Percentiles rank a stretch among this genome's conserved stretches.
phyloP scores from a whole-genome alignment of 2,888 invertebrate genomes.

The Elegia similella region DNA sequence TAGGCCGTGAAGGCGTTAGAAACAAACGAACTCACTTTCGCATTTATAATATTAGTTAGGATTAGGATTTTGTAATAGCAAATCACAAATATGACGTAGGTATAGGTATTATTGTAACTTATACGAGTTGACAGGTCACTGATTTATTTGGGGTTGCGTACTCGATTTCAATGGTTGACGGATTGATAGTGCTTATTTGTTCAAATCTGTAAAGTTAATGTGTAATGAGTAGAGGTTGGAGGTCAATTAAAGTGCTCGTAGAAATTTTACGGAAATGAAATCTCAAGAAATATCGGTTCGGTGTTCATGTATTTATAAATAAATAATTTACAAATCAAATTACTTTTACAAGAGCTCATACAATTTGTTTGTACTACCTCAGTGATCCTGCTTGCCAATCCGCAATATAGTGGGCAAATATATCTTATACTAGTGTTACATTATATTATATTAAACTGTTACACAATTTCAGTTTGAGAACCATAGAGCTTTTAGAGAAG shows the following conservation, averaged over 20 bases:
- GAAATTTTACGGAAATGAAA: slow-evolving; percentile 2
- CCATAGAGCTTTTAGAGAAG: background rate
- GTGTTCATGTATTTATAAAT: background rate
- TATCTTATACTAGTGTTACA: slow-evolving; percentile 9
- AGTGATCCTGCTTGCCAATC: slow-evolving; percentile 27
- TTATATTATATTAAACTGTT: background rate
- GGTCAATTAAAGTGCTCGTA: slow-evolving; percentile 1
- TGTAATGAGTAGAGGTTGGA: background rate
- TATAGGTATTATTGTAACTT: too few relatives aligned
- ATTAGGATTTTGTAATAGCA: too few relatives aligned
- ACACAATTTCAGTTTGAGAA: slow-evolving; percentile 3
- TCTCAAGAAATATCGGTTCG: background rate
- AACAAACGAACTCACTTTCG: too few relatives aligned
- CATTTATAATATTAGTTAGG: too few relatives aligned
- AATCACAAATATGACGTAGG: too few relatives aligned
- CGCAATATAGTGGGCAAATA: slow-evolving; percentile 6
- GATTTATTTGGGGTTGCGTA: too few relatives aligned
- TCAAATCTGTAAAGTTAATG: too few relatives aligned
- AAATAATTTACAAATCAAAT: background rate
- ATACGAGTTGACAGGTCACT: too few relatives aligned
- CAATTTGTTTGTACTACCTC: slow-evolving; percentile 24
- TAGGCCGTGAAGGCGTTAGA: too few relatives aligned
- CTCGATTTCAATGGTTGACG: too few relatives aligned
- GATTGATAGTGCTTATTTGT: too few relatives aligned
- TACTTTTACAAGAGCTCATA: slow-evolving; percentile 4